Conservation (phyloP, 64 coral and sea anemone genomes). For the Pocillopora verrucosa region DNA sequence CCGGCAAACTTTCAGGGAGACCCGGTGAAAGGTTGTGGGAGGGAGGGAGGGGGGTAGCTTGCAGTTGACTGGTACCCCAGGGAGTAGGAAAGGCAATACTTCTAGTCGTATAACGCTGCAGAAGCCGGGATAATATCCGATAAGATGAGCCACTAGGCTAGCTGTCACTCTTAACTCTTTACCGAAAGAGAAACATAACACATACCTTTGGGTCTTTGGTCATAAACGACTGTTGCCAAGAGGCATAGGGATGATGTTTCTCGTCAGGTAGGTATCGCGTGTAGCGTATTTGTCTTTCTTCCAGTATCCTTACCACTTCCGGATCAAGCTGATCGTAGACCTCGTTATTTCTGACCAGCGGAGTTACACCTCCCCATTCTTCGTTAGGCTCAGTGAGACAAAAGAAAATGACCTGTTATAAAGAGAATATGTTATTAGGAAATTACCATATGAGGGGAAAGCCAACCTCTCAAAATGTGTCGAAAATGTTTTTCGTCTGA, state of each 20-base stretch:
- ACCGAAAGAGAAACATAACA: too few species aligned
- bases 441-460: neutral
- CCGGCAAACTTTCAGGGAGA: too few species aligned
- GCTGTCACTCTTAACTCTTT: too few species aligned
- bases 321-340: conserved; percentile 67
- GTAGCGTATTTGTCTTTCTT: conserved; percentile 81
- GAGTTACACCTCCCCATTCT: conserved; percentile 73
- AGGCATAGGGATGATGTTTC: conserved; percentile 55
- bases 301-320: conserved; percentile 54
- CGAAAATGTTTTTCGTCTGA: too few species aligned
- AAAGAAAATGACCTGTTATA: conserved; percentile 69
- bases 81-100: too few species aligned
- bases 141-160: too few species aligned
- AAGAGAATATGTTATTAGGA: neutral
- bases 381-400: conserved; percentile 62
- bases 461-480: neutral
- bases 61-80: too few species aligned
- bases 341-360: conserved; percentile 71
- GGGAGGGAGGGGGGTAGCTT: too few species aligned
- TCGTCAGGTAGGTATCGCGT: conserved; percentile 53
- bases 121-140: too few species aligned
- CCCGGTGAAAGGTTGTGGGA: too few species aligned
- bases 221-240: conserved; percentile 87
- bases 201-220: conserved; percentile 63
- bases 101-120: too few species aligned